Base-by-base conservation (phyloP, 1,140 invertebrate genomes). In the Cyrtorhinus lividipennis region DNA sequence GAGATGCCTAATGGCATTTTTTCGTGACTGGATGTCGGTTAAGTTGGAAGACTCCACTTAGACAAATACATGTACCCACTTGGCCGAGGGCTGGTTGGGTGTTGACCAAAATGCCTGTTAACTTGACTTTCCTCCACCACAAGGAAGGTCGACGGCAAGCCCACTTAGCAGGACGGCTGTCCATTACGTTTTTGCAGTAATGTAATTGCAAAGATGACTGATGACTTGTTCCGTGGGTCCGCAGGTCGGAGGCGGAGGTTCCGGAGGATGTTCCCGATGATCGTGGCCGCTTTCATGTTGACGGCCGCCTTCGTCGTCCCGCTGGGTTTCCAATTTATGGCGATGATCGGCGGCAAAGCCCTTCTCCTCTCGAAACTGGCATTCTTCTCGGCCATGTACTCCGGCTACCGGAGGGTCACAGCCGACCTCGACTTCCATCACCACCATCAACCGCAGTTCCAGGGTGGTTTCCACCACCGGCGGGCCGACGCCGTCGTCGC, bases 301-400 rank as follows among this genome's bases (percentile, higher is more conserved):
- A 66, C 72, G 66, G 64, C 68, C 13, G 65, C 69, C 8, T 66
- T 72, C 15, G 62, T 71, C 0, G 69, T 72, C 3, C 71, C 71
- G 0, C 59, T 72, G 24, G 71, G 71, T 1, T 72, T 72, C 66
- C 71, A 72, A 67, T 72, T 72, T 62, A 69, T 72, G 70, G 70
- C 71, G 1, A 68, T 71, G 61, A 57, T 72, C 20, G 71, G 71
- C 10, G 71, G 70, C 10, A 72, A 72, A 62, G 71, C 71, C 3
- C 66, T 72, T 8, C 56, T 72, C 23, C 62, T 72, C 13, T 68
- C 68, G 53, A 71, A 72, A 62, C 65, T 72, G 60, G 70, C 71
- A 13, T 67, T 72, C 15, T 64, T 71, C 24, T 62, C 71, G 57
- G 62, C 66, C 2, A 48, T 70, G 44, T 66, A 67, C 46, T 63